A percentile compares a stretch with the other conserved stretches of the same genome.
Evolutionary conservation across 1,140 invertebrate species (phyloP).

Genomic region (Procambarus virginalis): DNA sequence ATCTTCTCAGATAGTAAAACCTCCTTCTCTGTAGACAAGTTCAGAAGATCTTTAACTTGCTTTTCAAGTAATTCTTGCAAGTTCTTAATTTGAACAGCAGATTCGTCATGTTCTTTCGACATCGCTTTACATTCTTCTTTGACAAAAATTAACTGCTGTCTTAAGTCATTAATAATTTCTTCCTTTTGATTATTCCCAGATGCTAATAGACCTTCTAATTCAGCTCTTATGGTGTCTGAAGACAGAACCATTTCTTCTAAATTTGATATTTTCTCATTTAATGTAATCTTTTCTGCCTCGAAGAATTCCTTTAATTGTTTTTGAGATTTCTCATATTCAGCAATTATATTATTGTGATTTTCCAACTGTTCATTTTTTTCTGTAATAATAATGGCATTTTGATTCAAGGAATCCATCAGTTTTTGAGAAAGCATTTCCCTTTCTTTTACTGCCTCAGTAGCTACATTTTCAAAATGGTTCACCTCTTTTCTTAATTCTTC

Average conservation of each 20-base stretch:
- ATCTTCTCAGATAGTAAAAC: slow-evolving; percentile 12
- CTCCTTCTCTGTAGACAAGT: slow-evolving; percentile 74
- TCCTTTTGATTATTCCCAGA: slow-evolving; percentile 73
- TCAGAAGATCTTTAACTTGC: slow-evolving; percentile 71
- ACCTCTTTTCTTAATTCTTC: slow-evolving; percentile 20
- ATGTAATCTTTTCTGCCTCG: background rate
- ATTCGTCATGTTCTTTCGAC: slow-evolving; percentile 47
- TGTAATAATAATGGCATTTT: background rate
- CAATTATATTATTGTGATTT: slow-evolving; percentile 13
- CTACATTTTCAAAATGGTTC: background rate
- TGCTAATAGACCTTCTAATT: slow-evolving; percentile 71
- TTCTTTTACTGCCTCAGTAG: background rate
- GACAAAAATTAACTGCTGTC: slow-evolving; percentile 69
- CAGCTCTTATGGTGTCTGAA: slow-evolving; percentile 73
- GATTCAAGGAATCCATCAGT: background rate
- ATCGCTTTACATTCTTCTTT: slow-evolving; percentile 32
- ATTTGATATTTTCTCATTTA: slow-evolving; percentile 21
- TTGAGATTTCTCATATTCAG: slow-evolving; percentile 28
- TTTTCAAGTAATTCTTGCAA: slow-evolving; percentile 74
- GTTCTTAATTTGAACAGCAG: slow-evolving; percentile 59
- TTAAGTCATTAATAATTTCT: slow-evolving; percentile 72
- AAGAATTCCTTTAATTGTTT: background rate
- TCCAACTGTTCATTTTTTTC: slow-evolving; percentile 22
- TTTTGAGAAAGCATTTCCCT: background rate
- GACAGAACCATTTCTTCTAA: slow-evolving; percentile 57